These are phyloP conservation scores for Plagiodera versicolora DNA, from an alignment of 2,888 invertebrate genomes.

Conservation along the genomic window DNA sequence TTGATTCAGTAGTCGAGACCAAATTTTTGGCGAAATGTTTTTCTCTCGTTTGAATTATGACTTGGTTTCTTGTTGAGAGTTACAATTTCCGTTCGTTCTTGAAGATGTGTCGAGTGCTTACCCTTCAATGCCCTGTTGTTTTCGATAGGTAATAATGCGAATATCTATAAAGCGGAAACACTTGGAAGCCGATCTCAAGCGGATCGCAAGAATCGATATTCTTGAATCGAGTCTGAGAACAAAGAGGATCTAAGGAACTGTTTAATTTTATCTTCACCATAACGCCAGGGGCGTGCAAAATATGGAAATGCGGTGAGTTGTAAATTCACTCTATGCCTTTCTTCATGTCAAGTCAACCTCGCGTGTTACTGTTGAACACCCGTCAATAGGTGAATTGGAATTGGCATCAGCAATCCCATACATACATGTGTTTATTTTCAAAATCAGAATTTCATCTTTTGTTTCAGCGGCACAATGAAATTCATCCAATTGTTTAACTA, in stretches of 20 bases:
- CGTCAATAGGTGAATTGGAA: background rate
- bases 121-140: background rate
- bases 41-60: no score
- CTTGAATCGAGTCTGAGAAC: constrained; percentile 1
- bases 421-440: background rate
- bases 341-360: background rate
- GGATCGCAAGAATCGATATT: constrained; percentile 7
- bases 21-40: no score
- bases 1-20: no score
- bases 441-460: background rate
- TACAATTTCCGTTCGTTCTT: no score
- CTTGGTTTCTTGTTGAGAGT: no score
- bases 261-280: constrained; percentile 8
- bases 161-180: background rate
- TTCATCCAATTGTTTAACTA: background rate
- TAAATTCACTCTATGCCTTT: background rate
- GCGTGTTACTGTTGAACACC: background rate
- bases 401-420: background rate
- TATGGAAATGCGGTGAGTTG: background rate
- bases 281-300: constrained; percentile 3
- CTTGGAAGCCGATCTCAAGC: background rate
- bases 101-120: background rate
- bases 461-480: background rate
- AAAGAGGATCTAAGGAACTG: constrained; percentile 6
- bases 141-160: background rate